Conservation (phyloP, 1,140 invertebrate genomes). For the Procambarus virginalis region DNA sequence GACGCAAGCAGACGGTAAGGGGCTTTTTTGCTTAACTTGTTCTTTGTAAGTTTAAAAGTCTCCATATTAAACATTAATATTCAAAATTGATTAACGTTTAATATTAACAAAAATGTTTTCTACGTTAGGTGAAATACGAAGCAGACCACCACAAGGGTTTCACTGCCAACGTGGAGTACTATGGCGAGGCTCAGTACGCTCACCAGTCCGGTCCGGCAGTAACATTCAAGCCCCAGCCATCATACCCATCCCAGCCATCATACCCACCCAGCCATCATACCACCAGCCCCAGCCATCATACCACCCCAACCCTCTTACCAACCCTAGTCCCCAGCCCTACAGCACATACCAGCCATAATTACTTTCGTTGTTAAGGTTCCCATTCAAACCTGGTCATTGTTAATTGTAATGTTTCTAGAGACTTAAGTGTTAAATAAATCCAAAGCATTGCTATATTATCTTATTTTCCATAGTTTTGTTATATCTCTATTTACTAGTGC, state of each 20-base stretch:
- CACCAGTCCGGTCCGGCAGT: conserved; percentile 58
- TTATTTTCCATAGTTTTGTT: no score
- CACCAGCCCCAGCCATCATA: no score
- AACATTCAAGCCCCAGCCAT: conserved; percentile 39
- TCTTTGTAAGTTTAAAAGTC: no score
- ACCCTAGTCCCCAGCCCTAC: no score
- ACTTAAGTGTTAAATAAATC: background rate
- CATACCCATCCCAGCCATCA: background rate
- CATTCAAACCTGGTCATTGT: background rate
- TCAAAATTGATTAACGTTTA: background rate
- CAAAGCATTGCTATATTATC: no score
- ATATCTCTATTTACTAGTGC: no score
- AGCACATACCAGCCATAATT: no score
- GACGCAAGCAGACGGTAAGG: background rate
- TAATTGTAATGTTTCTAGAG: background rate
- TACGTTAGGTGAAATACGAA: conserved; percentile 57
- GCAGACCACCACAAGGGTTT: conserved; percentile 69
- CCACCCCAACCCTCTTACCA: background rate
- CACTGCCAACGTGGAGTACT: conserved; percentile 56
- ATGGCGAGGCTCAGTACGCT: conserved; percentile 37
- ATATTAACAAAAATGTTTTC: background rate
- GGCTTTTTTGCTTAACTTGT: background rate
- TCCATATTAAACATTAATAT: background rate
- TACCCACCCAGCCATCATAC: background rate
- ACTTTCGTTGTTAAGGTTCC: no score